Evolutionary conservation across 2,888 invertebrate genomes (phyloP), one percentile per base, ranked within the genome.

Genomic region (Hyalella azteca): DNA sequence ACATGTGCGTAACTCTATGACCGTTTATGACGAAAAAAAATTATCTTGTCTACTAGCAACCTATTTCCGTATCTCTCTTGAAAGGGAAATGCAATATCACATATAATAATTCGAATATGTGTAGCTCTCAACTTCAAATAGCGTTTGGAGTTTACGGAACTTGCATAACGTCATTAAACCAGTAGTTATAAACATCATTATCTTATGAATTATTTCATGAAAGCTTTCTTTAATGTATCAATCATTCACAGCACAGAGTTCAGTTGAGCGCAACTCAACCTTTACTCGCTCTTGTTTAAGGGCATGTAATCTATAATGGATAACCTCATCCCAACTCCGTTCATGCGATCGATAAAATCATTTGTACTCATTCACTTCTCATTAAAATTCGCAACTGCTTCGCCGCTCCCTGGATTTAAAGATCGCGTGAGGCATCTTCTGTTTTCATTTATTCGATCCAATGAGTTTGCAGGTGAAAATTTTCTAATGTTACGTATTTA

Each of bases 251-350:
- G 13, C 54, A 22, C 29, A 7, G 1, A 54, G 29, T 22, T 54
- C 54, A 54, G 66, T 66, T 36, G 66, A 66, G 32, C 19, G 66
- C 66, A 66, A 66, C 36, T 66, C 36, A 66, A 13, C 66, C 66
- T 66, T 66, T 36, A 15, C 66, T 32, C 11, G 9, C 54, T 54
- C 66, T 29, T 36, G 66, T 29, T 66, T 66, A 66, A 66, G 66
- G 66, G 66, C 66, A 66, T 36, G 15, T 66, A 36, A 66, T 66
- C 66, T 36, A 66, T 66, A 66, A 66, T 36, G 66, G n/a, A n/a
- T 66, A 54, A 54, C 26, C 36, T 36, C 29, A 22, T 66, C 29
- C 66, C 66, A 22, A 5, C 2, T 32, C 66, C 36, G n/a, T 36
- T 54, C 29, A 54, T 0, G 66, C 36, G 39, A 36, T 66, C 66